A percentile compares a stretch with the other conserved stretches of the same genome.
Evolutionary conservation across 1,140 invertebrate genomes (phyloP).

Genomic region (Chrysopa pallens): DNA sequence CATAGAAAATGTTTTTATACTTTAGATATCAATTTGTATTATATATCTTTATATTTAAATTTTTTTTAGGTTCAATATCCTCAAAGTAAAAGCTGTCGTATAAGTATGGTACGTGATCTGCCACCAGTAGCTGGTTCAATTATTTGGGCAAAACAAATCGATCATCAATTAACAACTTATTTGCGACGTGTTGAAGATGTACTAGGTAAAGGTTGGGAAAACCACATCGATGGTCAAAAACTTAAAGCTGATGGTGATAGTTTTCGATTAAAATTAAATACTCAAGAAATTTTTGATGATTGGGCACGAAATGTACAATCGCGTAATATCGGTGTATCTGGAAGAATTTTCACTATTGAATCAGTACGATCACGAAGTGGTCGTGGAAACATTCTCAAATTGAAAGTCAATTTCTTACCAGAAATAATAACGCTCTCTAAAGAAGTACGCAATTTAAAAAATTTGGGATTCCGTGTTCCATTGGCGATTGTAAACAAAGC

Average conservation of each 20-base stretch:
- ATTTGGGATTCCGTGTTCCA: constrained; percentile 90
- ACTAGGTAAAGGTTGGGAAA: constrained; percentile 95
- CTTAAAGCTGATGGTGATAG: constrained; percentile 95
- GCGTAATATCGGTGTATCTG: constrained; percentile 81
- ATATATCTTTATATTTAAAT: background rate
- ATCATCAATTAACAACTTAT: constrained; percentile 93
- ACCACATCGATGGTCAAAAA: constrained; percentile 97
- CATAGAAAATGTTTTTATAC: no score
- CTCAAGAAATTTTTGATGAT: constrained; percentile 93
- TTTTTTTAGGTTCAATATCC: constrained; percentile 65
- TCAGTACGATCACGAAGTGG: constrained; percentile 63
- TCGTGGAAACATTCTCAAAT: constrained; percentile 73
- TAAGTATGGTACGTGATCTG: constrained; percentile 81
- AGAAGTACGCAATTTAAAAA: constrained; percentile 94
- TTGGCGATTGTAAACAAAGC: constrained; percentile 97
- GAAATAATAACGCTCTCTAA: constrained; percentile 98
- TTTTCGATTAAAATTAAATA: constrained; percentile 88
- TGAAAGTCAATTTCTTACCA: constrained; percentile 94
- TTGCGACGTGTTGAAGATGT: constrained; percentile 94
- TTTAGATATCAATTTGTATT: no score
- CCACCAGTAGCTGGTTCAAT: constrained; percentile 95
- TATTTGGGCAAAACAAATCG: constrained; percentile 98
- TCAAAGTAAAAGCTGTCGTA: constrained; percentile 77
- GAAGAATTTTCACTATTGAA: constrained; percentile 90
- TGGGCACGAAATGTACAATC: constrained; percentile 93